Conservation (phyloP, 2,888 invertebrate genomes). For the Adelphocoris suturalis region DNA sequence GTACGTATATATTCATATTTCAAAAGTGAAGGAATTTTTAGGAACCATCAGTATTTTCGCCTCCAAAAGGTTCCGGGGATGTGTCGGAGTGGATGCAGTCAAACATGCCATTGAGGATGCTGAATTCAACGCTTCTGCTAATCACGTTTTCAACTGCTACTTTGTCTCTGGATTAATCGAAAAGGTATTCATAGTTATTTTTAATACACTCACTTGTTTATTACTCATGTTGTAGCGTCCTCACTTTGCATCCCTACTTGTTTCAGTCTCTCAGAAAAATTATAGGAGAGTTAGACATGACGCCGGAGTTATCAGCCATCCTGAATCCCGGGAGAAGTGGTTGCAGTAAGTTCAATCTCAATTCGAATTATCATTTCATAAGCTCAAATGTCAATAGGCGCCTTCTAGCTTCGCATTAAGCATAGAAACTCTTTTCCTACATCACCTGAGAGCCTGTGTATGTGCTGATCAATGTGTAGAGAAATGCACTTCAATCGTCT, state of each 20-base stretch:
- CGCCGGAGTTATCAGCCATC: conserved; percentile 87
- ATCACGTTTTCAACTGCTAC: conserved; percentile 88
- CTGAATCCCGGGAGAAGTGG: conserved; percentile 98
- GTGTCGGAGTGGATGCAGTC: conserved; percentile 91
- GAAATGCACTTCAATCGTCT: too few relatives aligned
- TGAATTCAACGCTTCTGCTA: conserved; percentile 89
- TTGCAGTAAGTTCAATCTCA: conserved; percentile 84
- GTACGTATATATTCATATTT: too few relatives aligned
- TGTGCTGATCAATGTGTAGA: too few relatives aligned
- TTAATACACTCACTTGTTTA: not conserved
- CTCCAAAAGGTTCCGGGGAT: conserved; percentile 78
- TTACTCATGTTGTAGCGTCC: not conserved
- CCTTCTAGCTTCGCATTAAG: too few relatives aligned
- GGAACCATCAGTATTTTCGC: conserved; percentile 78
- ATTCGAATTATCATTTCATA: not conserved
- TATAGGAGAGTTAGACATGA: conserved; percentile 75
- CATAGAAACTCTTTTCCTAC: too few relatives aligned
- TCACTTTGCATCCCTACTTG: too few relatives aligned
- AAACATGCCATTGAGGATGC: conserved; percentile 94
- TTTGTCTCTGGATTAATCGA: conserved; percentile 96
- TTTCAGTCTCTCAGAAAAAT: conserved; percentile 75
- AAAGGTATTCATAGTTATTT: conserved; percentile 79
- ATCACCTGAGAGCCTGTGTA: too few relatives aligned
- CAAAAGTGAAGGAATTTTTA: conserved; percentile 78
- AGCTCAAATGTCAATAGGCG: not conserved